Percentiles rank a stretch among this genome's conserved stretches.
phyloP scores from a whole-genome alignment of 2,888 invertebrate species.

The Amorpha juglandis region DNA sequence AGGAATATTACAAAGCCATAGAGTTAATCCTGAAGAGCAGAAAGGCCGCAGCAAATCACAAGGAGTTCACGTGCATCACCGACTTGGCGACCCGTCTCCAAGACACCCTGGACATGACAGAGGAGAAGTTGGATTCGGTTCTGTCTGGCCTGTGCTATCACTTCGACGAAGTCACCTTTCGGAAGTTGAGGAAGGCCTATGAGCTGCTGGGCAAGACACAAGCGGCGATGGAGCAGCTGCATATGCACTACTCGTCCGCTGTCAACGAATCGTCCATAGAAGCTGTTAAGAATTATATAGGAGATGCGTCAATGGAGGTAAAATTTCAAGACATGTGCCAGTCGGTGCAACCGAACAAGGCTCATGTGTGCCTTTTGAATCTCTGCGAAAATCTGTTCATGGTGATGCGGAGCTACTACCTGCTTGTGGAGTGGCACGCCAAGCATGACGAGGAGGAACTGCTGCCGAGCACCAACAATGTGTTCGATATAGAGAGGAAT shows the following conservation, averaged over 20 bases:
- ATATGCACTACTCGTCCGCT: conserved; percentile 97
- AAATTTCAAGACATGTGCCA: conserved; percentile 93
- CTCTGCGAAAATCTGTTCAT: conserved; percentile 94
- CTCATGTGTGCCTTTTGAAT: conserved; percentile 89
- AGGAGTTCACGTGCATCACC: conserved; percentile 95
- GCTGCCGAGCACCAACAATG: conserved; percentile 54
- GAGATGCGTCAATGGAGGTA: conserved; percentile 54
- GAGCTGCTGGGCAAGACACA: conserved; percentile 95
- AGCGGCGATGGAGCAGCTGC: conserved; percentile 96
- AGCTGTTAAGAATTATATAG: conserved; percentile 82
- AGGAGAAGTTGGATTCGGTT: conserved; percentile 95
- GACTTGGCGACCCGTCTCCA: conserved; percentile 94
- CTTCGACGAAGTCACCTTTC: conserved; percentile 91
- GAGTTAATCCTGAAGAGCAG: conserved; percentile 94
- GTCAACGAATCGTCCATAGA: conserved; percentile 91
- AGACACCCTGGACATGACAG: conserved; percentile 95
- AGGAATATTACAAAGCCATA: conserved; percentile 95
- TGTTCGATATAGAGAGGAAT: conserved; percentile 85
- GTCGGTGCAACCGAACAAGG: conserved; percentile 70
- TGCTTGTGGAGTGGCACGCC: conserved; percentile 91
- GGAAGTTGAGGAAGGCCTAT: conserved; percentile 94
- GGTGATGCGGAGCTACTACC: conserved; percentile 91
- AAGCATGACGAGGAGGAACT: conserved; percentile 71
- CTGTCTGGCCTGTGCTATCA: conserved; percentile 89
- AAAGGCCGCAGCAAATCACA: conserved; percentile 92